These are phyloP conservation scores for Lineus longissimus DNA, from an alignment of 1,140 invertebrate species.

Conservation along the genomic window DNA sequence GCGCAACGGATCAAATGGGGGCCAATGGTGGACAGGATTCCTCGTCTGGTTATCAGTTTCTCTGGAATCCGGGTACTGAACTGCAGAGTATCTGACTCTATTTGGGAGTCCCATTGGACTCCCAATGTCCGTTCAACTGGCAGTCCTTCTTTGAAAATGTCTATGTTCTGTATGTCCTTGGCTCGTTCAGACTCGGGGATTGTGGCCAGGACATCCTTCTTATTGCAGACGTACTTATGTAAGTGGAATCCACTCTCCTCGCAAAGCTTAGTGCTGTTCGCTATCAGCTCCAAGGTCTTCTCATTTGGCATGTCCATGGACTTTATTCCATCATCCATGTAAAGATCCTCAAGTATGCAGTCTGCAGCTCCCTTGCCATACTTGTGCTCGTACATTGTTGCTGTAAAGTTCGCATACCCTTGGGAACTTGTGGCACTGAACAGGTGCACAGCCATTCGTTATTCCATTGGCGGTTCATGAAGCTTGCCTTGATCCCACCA, in stretches of 20 bases:
- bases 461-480: slow-evolving; percentile 4
- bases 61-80: slow-evolving; percentile 14
- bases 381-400: background rate
- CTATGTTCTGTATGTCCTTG: too few relatives aligned
- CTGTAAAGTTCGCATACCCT: slow-evolving; percentile 11
- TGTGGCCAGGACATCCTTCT: background rate
- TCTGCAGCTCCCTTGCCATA: slow-evolving; percentile 3
- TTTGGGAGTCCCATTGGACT: too few relatives aligned
- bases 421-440: slow-evolving; percentile 16
- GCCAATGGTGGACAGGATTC: slow-evolving; percentile 18
- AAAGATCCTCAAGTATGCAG: slow-evolving; percentile 13
- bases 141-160: too few relatives aligned
- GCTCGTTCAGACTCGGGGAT: background rate
- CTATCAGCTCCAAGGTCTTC: slow-evolving; percentile 9
- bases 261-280: background rate
- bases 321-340: slow-evolving; percentile 24
- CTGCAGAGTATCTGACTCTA: slow-evolving; percentile 18
- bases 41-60: slow-evolving; percentile 17
- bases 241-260: slow-evolving; percentile 12
- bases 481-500: slow-evolving; percentile 14
- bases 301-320: background rate
- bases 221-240: slow-evolving; percentile 14
- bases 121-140: too few relatives aligned
- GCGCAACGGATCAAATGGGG: too few relatives aligned
- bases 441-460: slow-evolving; percentile 13